Percentiles rank a stretch among this genome's conserved stretches.
Conservation (phyloP, 2,113 vertebrate genomes). For the Ia io region DNA sequence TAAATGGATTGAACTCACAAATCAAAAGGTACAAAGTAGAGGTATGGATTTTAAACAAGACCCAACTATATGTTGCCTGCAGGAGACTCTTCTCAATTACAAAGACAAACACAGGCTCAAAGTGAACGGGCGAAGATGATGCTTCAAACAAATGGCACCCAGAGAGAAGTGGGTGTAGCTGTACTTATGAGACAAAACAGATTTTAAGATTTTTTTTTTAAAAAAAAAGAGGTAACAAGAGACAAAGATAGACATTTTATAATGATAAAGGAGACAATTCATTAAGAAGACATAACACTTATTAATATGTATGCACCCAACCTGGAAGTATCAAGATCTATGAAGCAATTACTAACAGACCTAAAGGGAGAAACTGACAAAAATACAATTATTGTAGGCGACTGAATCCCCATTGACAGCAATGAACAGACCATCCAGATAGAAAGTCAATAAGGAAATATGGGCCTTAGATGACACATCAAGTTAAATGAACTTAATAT, state of each 20-base stretch:
- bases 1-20: not conserved
- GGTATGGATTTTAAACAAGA: not conserved
- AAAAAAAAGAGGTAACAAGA: not conserved
- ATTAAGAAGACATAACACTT: not conserved
- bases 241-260: not conserved
- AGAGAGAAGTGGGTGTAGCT: no score
- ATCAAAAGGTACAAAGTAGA: not conserved
- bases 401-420: not conserved
- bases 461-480: not conserved
- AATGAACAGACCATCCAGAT: not conserved
- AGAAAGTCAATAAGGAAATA: not conserved
- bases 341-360: not conserved
- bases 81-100: not conserved
- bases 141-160: not conserved
- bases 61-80: not conserved
- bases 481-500: not conserved
- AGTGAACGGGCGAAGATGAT: not conserved
- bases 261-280: not conserved
- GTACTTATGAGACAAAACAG: not conserved
- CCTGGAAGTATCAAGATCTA: not conserved
- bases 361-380: not conserved
- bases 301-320: not conserved
- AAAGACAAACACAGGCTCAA: not conserved
- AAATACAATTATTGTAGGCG: not conserved
- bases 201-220: not conserved